These are phyloP conservation scores for Bimastos eiseni DNA, from an alignment of 2,888 invertebrate species.

Conservation along the genomic window DNA sequence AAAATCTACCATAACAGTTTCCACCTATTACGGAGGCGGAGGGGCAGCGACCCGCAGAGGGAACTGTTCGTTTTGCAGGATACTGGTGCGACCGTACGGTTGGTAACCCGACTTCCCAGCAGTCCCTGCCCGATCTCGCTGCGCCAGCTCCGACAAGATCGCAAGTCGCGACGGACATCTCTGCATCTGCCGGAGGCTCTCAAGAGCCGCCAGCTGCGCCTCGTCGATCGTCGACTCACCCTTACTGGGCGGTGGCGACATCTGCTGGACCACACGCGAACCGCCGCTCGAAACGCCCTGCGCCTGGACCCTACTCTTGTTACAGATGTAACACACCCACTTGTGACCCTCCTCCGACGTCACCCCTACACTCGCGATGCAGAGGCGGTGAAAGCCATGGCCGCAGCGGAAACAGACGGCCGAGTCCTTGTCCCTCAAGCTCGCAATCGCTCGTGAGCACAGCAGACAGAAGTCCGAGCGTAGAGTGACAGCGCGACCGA, in stretches of 20 bases:
- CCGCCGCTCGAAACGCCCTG: background rate
- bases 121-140: conserved; percentile 44
- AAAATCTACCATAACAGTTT: background rate
- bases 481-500: conserved; percentile 59
- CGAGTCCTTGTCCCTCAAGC: conserved; percentile 48
- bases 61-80: conserved; percentile 57
- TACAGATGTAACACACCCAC: conserved; percentile 19
- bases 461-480: conserved; percentile 55
- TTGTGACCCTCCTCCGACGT: background rate
- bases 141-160: conserved; percentile 54
- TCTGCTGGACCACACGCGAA: background rate
- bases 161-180: conserved; percentile 58
- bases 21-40: conserved; percentile 16
- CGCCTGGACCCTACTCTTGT: background rate
- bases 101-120: conserved; percentile 40
- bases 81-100: conserved; percentile 46
- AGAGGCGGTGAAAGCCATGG: conserved; percentile 58
- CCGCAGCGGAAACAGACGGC: conserved; percentile 61
- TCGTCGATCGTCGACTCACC: conserved; percentile 43
- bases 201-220: conserved; percentile 54
- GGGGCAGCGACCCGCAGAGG: conserved; percentile 53
- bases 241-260: background rate
- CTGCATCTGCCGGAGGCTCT: conserved; percentile 52
- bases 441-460: conserved; percentile 53
- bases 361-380: conserved; percentile 56